Evolutionary conservation across 2,113 vertebrate genomes (phyloP), one percentile per base, ranked within the genome.

Genomic region (Phasianus colchicus): DNA sequence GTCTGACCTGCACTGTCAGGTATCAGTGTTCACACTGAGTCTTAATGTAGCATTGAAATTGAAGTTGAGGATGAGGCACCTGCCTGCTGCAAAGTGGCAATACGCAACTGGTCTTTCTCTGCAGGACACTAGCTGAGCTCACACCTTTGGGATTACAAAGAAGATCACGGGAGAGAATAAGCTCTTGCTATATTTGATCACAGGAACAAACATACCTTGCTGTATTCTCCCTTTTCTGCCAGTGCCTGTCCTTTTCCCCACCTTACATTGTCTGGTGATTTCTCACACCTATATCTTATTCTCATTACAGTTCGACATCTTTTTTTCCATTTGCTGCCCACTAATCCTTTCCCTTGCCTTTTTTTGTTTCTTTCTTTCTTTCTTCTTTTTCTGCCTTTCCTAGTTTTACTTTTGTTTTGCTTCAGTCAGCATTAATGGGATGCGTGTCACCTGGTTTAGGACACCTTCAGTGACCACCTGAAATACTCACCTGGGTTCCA

Each of bases 1-100:
- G 21, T 83, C 78, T 83, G 93, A 93, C 96, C 95, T 38, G 47
- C 32, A 60, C 95, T 91, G 93, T 93, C 94, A 61, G 73, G 42
- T 78, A 84, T 9, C 88, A 8, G 2, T 83, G 86, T 80, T 97
- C 94, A 61, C 92, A 80, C 93, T 9, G 80, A 95, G 93, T 50
- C 48, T 93, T 93, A 78, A 95, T 72, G 89, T 88, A 94, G 77
- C 76, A 10, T 86, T 90, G 82, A 91, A 92, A 94, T 61, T 78
- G 94, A 93, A 96, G 94, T 70, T 5, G 27, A 72, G 74, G 60
- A 57, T 80, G 64, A 88, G 88, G 57, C 25, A 65, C 64, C 87
- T 90, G 86, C 42, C 86, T 58, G 42, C 83, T 94, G 87, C 77
- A 20, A 57, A 71, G 77, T 10, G 76, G 65, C 88, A 81, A 79